These are phyloP conservation scores for Samia ricini DNA, from an alignment of 1,140 invertebrate genomes.

Conservation along the genomic window DNA sequence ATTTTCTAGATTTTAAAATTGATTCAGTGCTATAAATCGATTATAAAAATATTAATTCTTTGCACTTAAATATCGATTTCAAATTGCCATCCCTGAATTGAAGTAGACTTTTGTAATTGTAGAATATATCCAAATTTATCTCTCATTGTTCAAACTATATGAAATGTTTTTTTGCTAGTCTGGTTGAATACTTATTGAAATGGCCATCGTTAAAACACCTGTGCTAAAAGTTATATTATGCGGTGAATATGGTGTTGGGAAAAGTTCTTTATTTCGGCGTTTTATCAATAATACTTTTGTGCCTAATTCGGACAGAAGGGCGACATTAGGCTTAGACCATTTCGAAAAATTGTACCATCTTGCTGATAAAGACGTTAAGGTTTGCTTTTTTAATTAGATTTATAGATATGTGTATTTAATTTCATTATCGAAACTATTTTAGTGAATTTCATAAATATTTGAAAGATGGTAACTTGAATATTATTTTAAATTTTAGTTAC, in stretches of 20 bases:
- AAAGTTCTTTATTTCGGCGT: slow-evolving; percentile 94
- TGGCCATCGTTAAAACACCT: slow-evolving; percentile 90
- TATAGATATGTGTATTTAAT: not conserved
- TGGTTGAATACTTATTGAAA: slow-evolving; percentile 42
- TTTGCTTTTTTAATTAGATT: slow-evolving; percentile 50
- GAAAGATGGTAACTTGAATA: not conserved
- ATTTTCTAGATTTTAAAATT: too few relatives aligned
- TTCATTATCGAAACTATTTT: not conserved
- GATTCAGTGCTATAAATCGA: too few relatives aligned
- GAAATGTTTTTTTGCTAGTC: not conserved
- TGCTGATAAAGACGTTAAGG: slow-evolving; percentile 87
- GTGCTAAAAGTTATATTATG: slow-evolving; percentile 96
- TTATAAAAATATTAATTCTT: too few relatives aligned
- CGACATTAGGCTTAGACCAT: slow-evolving; percentile 94
- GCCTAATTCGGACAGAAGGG: slow-evolving; percentile 87
- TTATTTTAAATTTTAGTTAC: slow-evolving; percentile 79
- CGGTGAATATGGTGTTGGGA: slow-evolving; percentile 97
- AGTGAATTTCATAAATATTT: not conserved
- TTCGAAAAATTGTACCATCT: slow-evolving; percentile 88
- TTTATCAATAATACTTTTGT: slow-evolving; percentile 94
- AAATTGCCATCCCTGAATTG: too few relatives aligned
- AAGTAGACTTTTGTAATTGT: too few relatives aligned
- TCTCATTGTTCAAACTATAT: too few relatives aligned
- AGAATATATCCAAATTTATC: too few relatives aligned
- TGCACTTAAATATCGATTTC: too few relatives aligned